Conservation (phyloP, 2,888 invertebrate species). For the Pammene fasciana region DNA sequence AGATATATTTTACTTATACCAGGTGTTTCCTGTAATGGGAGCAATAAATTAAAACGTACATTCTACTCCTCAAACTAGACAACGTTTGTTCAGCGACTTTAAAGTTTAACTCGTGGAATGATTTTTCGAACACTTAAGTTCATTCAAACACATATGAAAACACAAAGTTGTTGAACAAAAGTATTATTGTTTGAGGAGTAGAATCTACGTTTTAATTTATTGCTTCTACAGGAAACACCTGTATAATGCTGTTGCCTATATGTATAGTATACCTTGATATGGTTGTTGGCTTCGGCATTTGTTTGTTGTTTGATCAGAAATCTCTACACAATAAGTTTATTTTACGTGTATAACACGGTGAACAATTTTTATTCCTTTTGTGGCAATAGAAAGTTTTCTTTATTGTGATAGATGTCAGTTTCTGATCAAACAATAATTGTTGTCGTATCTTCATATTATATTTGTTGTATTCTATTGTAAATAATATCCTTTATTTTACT, state of each 20-base stretch:
- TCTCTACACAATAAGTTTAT: background rate
- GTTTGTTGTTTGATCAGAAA: slow-evolving; percentile 21
- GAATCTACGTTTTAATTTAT: too few species aligned
- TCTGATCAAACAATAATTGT: slow-evolving; percentile 14
- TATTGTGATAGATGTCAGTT: background rate
- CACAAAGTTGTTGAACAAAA: too few species aligned
- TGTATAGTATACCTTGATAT: background rate
- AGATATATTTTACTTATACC: too few species aligned
- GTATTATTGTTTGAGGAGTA: too few species aligned
- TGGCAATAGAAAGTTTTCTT: background rate
- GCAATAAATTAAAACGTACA: too few species aligned
- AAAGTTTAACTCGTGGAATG: too few species aligned
- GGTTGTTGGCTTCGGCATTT: slow-evolving; percentile 19
- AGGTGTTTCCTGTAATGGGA: too few species aligned
- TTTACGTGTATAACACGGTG: background rate
- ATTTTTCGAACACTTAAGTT: too few species aligned
- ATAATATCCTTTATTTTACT: slow-evolving; percentile 6
- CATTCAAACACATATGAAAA: too few species aligned
- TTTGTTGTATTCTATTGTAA: background rate
- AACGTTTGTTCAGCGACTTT: too few species aligned
- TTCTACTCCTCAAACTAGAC: too few species aligned
- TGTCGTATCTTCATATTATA: background rate
- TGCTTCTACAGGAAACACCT: too few species aligned
- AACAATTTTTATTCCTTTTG: background rate
- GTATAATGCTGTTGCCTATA: background rate